Conservation (phyloP, 2,113 vertebrate genomes). For the Atractosteus spatula region DNA sequence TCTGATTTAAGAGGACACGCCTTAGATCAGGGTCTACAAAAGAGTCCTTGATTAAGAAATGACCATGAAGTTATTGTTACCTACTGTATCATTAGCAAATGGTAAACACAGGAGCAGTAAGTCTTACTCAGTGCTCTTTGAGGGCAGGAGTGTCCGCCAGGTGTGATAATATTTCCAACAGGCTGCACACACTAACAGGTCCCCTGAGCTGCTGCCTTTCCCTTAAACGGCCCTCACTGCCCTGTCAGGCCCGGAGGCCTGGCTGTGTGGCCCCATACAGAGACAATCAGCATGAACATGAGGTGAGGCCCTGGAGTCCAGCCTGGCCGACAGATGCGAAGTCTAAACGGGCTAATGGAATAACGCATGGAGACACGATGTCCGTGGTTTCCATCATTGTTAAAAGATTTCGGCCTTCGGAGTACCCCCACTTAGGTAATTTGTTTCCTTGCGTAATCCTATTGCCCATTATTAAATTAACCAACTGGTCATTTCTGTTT, state of each 20-base stretch:
- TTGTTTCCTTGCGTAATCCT: conserved; percentile 74
- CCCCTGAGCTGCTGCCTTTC: conserved; percentile 27
- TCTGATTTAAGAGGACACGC: too few relatives aligned
- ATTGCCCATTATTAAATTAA: conserved; percentile 74
- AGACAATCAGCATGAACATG: conserved; percentile 34
- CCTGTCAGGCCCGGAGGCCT: conserved; percentile 21
- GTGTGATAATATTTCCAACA: too few relatives aligned
- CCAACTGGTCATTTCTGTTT: conserved; percentile 73
- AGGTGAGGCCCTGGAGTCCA: conserved; percentile 43
- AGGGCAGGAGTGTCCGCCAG: too few relatives aligned
- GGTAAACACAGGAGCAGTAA: too few relatives aligned
- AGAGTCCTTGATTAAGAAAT: too few relatives aligned
- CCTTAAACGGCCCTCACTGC: conserved; percentile 40
- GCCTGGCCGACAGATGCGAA: conserved; percentile 60
- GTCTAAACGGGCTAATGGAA: conserved; percentile 63
- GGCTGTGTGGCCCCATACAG: conserved; percentile 47
- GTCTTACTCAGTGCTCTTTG: too few relatives aligned
- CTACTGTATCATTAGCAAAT: too few relatives aligned
- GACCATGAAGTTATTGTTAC: too few relatives aligned
- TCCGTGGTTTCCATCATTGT: conserved; percentile 73
- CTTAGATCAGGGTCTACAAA: too few relatives aligned
- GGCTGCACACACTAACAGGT: not conserved
- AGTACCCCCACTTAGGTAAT: conserved; percentile 75
- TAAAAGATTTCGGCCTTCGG: conserved; percentile 64
- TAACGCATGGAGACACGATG: conserved; percentile 67